Evolutionary conservation across 2,888 invertebrate genomes (phyloP).

Genomic region (Hyles lineata): DNA sequence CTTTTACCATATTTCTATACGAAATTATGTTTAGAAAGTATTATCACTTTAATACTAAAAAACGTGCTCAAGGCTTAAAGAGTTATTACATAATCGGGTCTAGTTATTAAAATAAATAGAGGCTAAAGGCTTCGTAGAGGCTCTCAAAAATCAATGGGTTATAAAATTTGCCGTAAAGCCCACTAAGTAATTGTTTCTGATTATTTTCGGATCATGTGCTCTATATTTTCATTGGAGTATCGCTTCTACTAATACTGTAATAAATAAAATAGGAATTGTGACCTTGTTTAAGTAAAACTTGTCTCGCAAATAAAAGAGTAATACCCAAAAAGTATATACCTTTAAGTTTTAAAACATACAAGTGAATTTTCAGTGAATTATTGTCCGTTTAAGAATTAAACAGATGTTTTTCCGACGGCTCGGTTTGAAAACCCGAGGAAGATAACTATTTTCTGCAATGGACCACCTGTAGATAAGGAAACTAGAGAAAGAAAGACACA

Average conservation of each 20-base stretch:
- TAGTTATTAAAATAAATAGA: constrained; percentile 25
- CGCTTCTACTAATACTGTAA: background rate
- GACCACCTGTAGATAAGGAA: too few relatives aligned
- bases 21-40: background rate
- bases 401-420: too few relatives aligned
- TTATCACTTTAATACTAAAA: background rate
- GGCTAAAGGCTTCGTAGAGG: background rate
- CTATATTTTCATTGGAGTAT: background rate
- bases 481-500: too few relatives aligned
- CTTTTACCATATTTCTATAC: background rate
- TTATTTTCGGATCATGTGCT: constrained; percentile 20
- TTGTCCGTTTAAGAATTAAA: too few relatives aligned
- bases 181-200: constrained; percentile 8
- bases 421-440: too few relatives aligned
- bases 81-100: background rate
- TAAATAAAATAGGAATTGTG: background rate
- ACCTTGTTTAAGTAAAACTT: background rate
- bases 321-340: too few relatives aligned
- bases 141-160: constrained; percentile 20
- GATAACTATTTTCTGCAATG: too few relatives aligned
- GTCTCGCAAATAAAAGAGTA: too few relatives aligned
- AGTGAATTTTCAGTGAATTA: too few relatives aligned
- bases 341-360: too few relatives aligned
- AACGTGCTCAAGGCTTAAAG: background rate
- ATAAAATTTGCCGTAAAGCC: constrained; percentile 6